phyloP scores from a whole-genome alignment of 1,140 invertebrate species.

The Zaprionus lachaisei region DNA sequence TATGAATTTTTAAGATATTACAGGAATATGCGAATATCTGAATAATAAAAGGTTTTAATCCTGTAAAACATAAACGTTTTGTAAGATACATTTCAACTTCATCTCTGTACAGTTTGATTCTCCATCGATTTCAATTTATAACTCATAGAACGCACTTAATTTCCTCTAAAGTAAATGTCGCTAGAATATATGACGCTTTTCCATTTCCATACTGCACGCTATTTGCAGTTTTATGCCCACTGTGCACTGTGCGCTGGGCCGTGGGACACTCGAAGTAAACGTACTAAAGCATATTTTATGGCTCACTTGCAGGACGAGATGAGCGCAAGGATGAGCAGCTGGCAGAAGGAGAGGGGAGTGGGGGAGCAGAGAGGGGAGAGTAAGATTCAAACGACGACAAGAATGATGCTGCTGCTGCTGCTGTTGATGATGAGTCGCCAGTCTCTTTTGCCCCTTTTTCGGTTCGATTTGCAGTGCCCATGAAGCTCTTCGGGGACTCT shows the following conservation, averaged over 20 bases:
- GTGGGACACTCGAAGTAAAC: constrained; percentile 40
- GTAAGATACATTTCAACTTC: not conserved
- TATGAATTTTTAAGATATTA: not conserved
- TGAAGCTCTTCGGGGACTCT: constrained; percentile 32
- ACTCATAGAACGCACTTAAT: not conserved
- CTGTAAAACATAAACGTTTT: not conserved
- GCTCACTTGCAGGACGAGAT: constrained; percentile 66
- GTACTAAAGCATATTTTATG: constrained; percentile 77
- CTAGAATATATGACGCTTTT: not conserved
- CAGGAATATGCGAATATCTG: not conserved
- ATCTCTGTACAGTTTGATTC: not conserved
- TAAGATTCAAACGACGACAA: constrained; percentile 18
- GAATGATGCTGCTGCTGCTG: constrained; percentile 46
- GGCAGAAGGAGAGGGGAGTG: too few relatives aligned
- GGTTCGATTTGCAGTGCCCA: constrained; percentile 43
- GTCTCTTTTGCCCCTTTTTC: constrained; percentile 9
- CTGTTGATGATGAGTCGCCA: constrained; percentile 63
- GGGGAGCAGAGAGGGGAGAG: not conserved
- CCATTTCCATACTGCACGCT: not conserved
- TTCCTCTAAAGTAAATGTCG: not conserved
- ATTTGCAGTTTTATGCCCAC: constrained; percentile 1
- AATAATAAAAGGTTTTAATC: not conserved
- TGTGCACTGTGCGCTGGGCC: constrained; percentile 18
- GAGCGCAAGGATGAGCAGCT: constrained; percentile 4
- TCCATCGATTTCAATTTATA: not conserved